phyloP scores from a whole-genome alignment of 2,888 invertebrate genomes.

The Latrodectus hesperus region DNA sequence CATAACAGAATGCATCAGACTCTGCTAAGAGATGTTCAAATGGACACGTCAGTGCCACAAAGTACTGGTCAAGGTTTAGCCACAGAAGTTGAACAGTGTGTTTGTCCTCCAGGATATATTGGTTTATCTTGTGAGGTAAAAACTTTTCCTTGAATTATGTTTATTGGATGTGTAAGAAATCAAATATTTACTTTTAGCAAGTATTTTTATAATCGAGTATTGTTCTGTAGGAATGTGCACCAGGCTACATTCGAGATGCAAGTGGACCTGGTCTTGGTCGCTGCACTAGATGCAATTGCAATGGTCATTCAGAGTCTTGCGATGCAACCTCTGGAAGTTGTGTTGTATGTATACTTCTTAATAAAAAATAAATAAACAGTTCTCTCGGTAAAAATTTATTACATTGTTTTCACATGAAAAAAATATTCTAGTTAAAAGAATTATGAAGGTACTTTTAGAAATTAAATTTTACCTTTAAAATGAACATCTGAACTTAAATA shows the following conservation, averaged over 20 bases:
- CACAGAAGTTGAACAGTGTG: slow-evolving; percentile 77
- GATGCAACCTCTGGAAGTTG: slow-evolving; percentile 75
- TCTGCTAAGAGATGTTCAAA: slow-evolving; percentile 86
- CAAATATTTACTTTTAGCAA: background rate
- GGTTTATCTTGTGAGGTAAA: slow-evolving; percentile 78
- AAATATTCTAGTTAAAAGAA: too few relatives aligned
- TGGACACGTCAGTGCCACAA: slow-evolving; percentile 87
- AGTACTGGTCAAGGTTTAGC: slow-evolving; percentile 77
- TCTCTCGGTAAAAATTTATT: too few relatives aligned
- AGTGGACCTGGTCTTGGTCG: slow-evolving; percentile 88
- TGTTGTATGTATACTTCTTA: slow-evolving; percentile 72
- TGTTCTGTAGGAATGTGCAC: slow-evolving; percentile 82
- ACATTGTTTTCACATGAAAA: too few relatives aligned
- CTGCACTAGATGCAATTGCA: slow-evolving; percentile 78
- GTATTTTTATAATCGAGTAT: background rate
- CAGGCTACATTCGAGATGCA: slow-evolving; percentile 84
- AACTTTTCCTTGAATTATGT: slow-evolving; percentile 66
- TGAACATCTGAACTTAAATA: too few relatives aligned
- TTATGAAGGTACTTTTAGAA: too few relatives aligned
- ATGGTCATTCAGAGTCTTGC: slow-evolving; percentile 76
- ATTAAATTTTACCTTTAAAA: too few relatives aligned
- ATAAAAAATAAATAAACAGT: background rate
- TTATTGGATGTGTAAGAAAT: background rate
- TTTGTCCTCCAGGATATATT: slow-evolving; percentile 77
- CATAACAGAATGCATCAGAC: slow-evolving; percentile 80